Percentiles rank a stretch among this genome's conserved stretches.
phyloP scores from a whole-genome alignment of 2,113 vertebrate species.

The Oryzias curvinotus region DNA sequence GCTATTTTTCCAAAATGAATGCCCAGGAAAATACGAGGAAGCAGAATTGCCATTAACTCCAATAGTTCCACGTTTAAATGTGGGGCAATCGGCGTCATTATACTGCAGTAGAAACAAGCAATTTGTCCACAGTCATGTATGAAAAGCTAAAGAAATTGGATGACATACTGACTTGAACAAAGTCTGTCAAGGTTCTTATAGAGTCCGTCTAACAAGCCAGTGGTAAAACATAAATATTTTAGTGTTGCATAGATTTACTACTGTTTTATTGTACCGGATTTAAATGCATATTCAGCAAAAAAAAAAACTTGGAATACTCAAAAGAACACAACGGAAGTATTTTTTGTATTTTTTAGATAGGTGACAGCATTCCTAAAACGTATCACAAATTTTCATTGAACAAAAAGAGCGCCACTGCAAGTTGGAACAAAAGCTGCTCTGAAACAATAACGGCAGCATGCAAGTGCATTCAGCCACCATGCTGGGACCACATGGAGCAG shows the following conservation, averaged over 20 bases:
- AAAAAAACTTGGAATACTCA: background rate
- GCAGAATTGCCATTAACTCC: background rate
- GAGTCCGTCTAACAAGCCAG: conserved; percentile 9
- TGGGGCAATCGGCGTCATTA: conserved; percentile 8
- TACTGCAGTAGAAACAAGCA: conserved; percentile 28
- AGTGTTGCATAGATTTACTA: background rate
- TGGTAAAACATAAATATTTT: conserved; percentile 7
- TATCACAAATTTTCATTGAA: background rate
- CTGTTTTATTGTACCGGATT: background rate
- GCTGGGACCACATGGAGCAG: conserved; percentile 52
- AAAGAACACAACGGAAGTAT: background rate
- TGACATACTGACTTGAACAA: conserved; percentile 17
- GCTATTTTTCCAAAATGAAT: no score
- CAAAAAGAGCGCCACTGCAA: background rate
- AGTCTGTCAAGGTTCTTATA: conserved; percentile 3
- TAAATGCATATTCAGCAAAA: background rate
- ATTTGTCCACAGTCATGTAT: conserved; percentile 17
- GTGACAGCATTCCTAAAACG: background rate
- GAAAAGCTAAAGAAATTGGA: conserved; percentile 13
- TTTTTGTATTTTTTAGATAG: background rate
- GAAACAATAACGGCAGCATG: conserved; percentile 43
- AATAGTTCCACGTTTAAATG: background rate
- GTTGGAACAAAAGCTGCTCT: background rate
- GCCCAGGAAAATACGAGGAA: no score
- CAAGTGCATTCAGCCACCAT: conserved; percentile 49